Evolutionary conservation across 1,140 invertebrate genomes (phyloP), one percentile per base, ranked within the genome.

Genomic region (Coelopa frigida): DNA sequence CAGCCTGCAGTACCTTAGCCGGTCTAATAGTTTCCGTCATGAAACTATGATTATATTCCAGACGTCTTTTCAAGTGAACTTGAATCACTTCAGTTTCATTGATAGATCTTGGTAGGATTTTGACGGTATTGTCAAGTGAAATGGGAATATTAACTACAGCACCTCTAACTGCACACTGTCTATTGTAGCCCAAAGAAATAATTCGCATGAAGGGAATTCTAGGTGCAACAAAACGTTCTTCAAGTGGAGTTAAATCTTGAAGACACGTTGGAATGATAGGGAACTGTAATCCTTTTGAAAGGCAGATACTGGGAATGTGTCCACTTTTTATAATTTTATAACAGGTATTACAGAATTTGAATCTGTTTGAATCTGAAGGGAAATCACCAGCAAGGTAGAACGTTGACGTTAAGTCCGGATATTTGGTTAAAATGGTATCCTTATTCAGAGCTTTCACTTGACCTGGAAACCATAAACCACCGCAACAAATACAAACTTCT

Each of bases 171-270:
- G 40, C 40, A 24, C 22, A 27, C 20, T 46, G 35, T 5, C 32
- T 15, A 10, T 46, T 24, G n/a, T 37, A 44, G 21, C 44, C 32
- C 15, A 46, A 26, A 8, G 44, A 26, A 27, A 46, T 23, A 20
- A 37, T 37, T 27, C 20, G 36, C 44, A 46, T 46, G 15, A 46
- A 46, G 11, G 44, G 44, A 17, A 46, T n/a, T 23, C 44, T 4
- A 5, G 44, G 32, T 20, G 12, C 11, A 5, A 37, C 32, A 17
- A 46, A 46, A 12, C 21, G 11, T 22, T 23, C 32, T 37, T 37
- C 18, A 12, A 46, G 20, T 14, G 42, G 7, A 4, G 42, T 44
- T 21, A 44, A 24, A 7, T 15, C 29, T 20, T 20, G 21, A 21
- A 46, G 27, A 17, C 32, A 15, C 1, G 14, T 5, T 5, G 33